Percentiles rank a stretch among this genome's conserved stretches.
Conservation (phyloP, 2,888 invertebrate species). For the Caenorhabditis panamensis region DNA sequence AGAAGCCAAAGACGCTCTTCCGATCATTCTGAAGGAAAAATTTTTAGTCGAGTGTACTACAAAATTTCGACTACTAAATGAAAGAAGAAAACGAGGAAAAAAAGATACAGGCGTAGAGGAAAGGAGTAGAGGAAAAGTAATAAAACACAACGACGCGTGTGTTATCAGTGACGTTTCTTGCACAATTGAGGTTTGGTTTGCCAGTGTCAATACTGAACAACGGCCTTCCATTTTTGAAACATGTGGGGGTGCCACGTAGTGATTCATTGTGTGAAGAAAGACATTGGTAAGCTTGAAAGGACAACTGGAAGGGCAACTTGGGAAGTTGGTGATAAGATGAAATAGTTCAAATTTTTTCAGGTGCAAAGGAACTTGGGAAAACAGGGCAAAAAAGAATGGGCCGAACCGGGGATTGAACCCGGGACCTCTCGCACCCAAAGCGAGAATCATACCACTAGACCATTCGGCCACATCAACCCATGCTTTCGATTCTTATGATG, state of each 20-base stretch:
- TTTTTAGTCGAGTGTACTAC: no score
- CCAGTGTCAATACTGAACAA: conserved; percentile 30
- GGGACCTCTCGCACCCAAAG: conserved; percentile 82
- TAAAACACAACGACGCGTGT: conserved; percentile 35
- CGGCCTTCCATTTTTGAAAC: conserved; percentile 33
- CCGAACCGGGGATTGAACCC: conserved; percentile 78
- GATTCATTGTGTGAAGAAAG: not conserved
- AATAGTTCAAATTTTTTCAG: no score
- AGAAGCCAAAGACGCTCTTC: conserved; percentile 30
- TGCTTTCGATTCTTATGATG: no score
- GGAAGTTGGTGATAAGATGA: no score
- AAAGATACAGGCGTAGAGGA: conserved; percentile 17
- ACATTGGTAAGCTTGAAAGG: no score
- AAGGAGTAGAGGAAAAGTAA: conserved; percentile 31
- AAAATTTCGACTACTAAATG: not conserved
- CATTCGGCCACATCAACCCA: conserved; percentile 65
- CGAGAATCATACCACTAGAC: conserved; percentile 82
- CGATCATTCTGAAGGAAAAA: no score
- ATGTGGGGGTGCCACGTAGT: conserved; percentile 13
- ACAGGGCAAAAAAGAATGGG: conserved; percentile 61
- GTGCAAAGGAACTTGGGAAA: no score
- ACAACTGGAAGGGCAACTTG: not conserved
- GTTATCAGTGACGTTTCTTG: conserved; percentile 55
- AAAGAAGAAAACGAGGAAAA: conserved; percentile 5
- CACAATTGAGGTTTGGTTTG: conserved; percentile 15